Base-by-base conservation (phyloP, 2,888 invertebrate species). In the Anthophora plumipes region DNA sequence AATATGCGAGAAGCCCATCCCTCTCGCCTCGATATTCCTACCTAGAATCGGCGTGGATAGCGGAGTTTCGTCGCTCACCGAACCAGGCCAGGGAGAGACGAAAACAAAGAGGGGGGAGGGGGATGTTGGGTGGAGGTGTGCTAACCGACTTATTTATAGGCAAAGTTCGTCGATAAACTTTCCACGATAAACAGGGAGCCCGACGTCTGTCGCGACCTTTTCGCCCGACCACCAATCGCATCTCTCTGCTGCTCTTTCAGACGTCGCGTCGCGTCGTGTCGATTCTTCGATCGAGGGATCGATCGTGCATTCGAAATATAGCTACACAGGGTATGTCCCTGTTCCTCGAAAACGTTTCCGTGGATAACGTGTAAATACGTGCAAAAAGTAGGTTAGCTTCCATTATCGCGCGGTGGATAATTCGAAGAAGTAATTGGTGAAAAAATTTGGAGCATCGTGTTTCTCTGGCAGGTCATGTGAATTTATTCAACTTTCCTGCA, bases 111-210 rank as follows among this genome's bases (percentile, higher is more conserved):
- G 31, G 31, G 31, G 4, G 50, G 66, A n/a, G n/a, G n/a, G n/a
- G n/a, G n/a, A n/a, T n/a, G n/a, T n/a, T n/a, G 79, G 67, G 5
- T 17, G 66, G 22, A 17, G 55, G 69, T 31, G 31, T 25, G 60
- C 22, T 64, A 59, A 67, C 64, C 64, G 73, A 73, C 63, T 77
- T 80, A 80, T 80, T 77, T 80, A 73, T 73, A 61, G 77, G 52
- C 52, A 60, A 73, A 80, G 61, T 80, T 80, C n/a, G 67, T 9
- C 67, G 68, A 76, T 76, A 76, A 80, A 80, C 31, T 80, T 76
- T 63, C 52, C 57, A 31, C 52, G 46, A 55, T 66, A 55, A 59
- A 55, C 67, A 46, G 55, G 39, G 31, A 48, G 37, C 25, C 48
- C 54, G 68, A 46, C 31, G 75, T 46, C 20, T n/a, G 64, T 69